Base-by-base conservation (phyloP, 2,888 invertebrate genomes). In the Amiota mariae region DNA sequence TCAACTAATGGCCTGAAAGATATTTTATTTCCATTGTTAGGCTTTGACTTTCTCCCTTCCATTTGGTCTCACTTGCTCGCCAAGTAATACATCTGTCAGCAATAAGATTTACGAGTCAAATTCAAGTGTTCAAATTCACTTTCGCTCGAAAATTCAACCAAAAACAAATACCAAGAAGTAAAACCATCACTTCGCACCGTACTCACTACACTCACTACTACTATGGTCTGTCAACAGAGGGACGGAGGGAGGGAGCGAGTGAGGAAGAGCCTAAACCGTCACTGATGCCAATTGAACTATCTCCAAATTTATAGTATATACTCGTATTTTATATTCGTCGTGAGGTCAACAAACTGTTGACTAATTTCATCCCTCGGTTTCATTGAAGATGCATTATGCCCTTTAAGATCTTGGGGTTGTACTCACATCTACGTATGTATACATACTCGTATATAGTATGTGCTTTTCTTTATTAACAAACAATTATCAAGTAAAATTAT, bases 281-380 rank as follows among this genome's bases (percentile, higher is more conserved):
- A 78, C 82, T 82, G 85, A 75, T 82, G 82, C 79, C 84, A 84
- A 85, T 85, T 80, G 82, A 83, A 77, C 74, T 80, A 79, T 82
- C 79, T 73, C 75, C 72, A 78, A 79, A 36, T 36, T 36, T 36
- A 36, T 6, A 36, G 8, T 36, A n/a, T n/a, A n/a, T n/a, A 36
- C 36, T 36, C 77, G 78, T 73, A 71, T 75, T 74, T 66, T 59
- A 72, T 72, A 71, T 56, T 36, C 36, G 8, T 36, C 63, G 71
- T 80, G 59, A 72, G 77, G 82, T 84, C 84, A 84, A 82, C 78
- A 82, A 82, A 82, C 84, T 84, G 78, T 47, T 18, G 51, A 70
- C 70, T 72, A 12, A 57, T 63, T 20, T 66, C 72, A 36, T 49
- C 67, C 67, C 68, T 18, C 12, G n/a, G n/a, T 56, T 56, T 56